Base-by-base conservation (phyloP, 2,888 invertebrate genomes). In the Thymelicus lineola region DNA sequence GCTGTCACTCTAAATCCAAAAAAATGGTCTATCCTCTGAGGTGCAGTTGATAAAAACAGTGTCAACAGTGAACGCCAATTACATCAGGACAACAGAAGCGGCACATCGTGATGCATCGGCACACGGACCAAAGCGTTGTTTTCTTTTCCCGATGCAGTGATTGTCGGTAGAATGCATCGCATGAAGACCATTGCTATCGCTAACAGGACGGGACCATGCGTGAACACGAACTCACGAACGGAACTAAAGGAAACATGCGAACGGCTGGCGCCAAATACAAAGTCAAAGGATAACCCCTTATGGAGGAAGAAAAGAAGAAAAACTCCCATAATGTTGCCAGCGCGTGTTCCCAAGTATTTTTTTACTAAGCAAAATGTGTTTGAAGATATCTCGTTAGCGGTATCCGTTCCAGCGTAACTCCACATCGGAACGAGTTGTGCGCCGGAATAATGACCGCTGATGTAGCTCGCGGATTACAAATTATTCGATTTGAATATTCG, bases 231-330 rank as follows among this genome's bases (percentile, higher is more conserved):
- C 48, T 48, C 38, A 14, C 69, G 81, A 81, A 78, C 78, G 76
- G 76, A 77, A 59, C 64, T 77, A 79, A 79, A 78, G 79, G 82
- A 80, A 85, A 86, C 86, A 88, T 86, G 69, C 77, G 75, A 80
- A 83, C 50, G 12, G 2, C 7, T 0, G 20, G 7, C 10, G 1
- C 55, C 57, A 69, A 36, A 42, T 58, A 57, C 59, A 35, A 55
- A 45, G 55, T 62, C 62, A 68, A 55, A 60, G 46, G 15, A 57
- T 62, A 45, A 67, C 45, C 14, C 28, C n/a, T 50, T 36, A n/a
- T 45, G 10, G 10, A 36, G 17, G 59, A 53, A 60, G 38, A 17
- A n/a, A 60, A 35, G 45, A 42, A 17, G 17, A 60, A 35, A 45
- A 42, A 42, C 42, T 10, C 12, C 15, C 58, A 15, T 36, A 55